phyloP scores from a whole-genome alignment of 2,113 vertebrate species.

The Ellobius talpinus region DNA sequence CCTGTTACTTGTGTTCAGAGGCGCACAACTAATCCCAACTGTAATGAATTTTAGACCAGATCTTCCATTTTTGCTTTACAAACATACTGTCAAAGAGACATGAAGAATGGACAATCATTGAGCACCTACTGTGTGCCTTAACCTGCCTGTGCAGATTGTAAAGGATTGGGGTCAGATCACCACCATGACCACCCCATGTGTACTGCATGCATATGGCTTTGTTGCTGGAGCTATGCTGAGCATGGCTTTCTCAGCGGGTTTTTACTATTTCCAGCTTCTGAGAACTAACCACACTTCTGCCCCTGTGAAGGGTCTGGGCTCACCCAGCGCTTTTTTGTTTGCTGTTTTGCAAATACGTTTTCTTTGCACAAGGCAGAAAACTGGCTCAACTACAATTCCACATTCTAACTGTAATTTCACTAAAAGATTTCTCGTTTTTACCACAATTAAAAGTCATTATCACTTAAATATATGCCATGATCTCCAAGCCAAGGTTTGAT shows the following conservation, averaged over 20 bases:
- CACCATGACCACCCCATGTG: too few relatives aligned
- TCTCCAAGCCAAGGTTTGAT: neutral
- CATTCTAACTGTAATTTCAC: neutral
- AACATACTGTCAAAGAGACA: neutral
- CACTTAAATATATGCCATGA: neutral
- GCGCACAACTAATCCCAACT: neutral
- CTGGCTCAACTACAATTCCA: neutral
- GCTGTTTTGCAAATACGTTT: neutral
- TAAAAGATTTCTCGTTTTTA: neutral
- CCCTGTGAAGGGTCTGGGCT: neutral
- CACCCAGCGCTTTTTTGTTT: neutral
- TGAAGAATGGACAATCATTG: neutral
- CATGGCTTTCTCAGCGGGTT: neutral
- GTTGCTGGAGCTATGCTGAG: neutral
- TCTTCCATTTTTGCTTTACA: neutral
- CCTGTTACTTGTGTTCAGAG: neutral
- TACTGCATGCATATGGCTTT: accelerated
- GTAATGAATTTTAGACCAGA: neutral
- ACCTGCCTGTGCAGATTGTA: accelerated
- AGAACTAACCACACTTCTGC: neutral
- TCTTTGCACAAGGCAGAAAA: neutral
- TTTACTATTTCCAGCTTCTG: neutral
- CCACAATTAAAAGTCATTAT: neutral
- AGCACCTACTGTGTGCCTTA: neutral
- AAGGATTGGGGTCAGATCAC: too few relatives aligned